These are phyloP conservation scores for Drosophila fuyamai DNA, from an alignment of 1,140 invertebrate species.

Conservation along the genomic window DNA sequence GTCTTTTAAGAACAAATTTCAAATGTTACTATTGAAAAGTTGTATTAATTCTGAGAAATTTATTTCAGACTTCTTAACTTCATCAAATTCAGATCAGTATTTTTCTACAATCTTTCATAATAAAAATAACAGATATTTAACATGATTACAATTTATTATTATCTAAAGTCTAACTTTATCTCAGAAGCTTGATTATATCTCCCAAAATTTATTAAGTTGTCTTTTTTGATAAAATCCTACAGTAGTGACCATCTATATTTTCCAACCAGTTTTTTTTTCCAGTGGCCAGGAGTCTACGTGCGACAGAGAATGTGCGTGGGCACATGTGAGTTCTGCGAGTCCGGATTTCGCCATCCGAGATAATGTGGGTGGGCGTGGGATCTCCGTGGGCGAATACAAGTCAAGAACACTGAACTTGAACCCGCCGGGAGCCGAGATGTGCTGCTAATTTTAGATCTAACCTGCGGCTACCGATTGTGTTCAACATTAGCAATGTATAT, in stretches of 20 bases:
- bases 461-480: slow-evolving; percentile 61
- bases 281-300: slow-evolving; percentile 57
- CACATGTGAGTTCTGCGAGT: slow-evolving; percentile 34
- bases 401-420: slow-evolving; percentile 72
- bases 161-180: background rate
- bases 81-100: no score
- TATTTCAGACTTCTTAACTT: background rate
- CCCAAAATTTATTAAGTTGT: background rate
- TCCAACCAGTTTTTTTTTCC: slow-evolving; percentile 9
- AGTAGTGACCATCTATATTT: slow-evolving; percentile 2
- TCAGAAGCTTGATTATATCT: background rate
- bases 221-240: slow-evolving; percentile 1
- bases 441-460: slow-evolving; percentile 62
- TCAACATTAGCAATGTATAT: slow-evolving; percentile 41
- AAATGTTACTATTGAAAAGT: background rate
- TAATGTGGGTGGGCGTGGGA: slow-evolving; percentile 10
- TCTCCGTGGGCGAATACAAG: slow-evolving; percentile 64
- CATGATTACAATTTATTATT: background rate
- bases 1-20: background rate
- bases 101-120: no score
- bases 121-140: no score
- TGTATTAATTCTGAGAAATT: background rate
- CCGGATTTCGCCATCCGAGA: slow-evolving; percentile 13
- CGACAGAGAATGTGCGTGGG: slow-evolving; percentile 56
- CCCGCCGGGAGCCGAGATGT: slow-evolving; percentile 55